Percentiles rank a stretch among this genome's conserved stretches.
Conservation (phyloP, 2,888 invertebrate species). For the Anarsia innoxiella region DNA sequence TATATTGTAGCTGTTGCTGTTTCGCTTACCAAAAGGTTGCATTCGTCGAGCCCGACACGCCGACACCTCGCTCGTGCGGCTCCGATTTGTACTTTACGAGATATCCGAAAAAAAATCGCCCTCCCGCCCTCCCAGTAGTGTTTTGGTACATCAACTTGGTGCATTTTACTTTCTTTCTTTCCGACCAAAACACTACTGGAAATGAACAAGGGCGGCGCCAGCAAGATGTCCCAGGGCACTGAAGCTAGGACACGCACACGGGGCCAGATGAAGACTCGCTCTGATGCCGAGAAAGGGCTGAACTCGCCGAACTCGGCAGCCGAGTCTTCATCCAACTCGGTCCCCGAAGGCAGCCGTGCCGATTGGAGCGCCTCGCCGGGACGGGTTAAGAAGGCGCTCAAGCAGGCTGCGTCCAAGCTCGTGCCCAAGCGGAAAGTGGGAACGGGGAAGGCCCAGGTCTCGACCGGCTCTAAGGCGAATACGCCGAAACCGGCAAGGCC, state of each 20-base stretch:
- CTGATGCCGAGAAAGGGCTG: neutral
- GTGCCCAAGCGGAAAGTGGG: too few species aligned
- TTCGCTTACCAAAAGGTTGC: neutral
- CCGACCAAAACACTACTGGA: too few species aligned
- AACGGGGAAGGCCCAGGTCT: too few species aligned
- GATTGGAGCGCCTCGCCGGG: too few species aligned
- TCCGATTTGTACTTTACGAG: too few species aligned
- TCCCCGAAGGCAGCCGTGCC: too few species aligned
- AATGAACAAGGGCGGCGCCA: neutral
- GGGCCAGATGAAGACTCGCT: neutral
- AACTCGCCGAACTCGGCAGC: neutral
- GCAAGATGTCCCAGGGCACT: neutral
- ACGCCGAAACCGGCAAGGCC: neutral
- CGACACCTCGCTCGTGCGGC: neutral
- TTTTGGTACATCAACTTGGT: neutral
- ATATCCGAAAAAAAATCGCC: neutral
- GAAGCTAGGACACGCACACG: neutral
- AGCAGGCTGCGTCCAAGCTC: too few species aligned
- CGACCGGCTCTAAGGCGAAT: neutral
- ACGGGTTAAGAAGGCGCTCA: too few species aligned
- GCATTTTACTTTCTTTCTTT: neutral
- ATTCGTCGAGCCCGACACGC: neutral
- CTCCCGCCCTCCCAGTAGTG: neutral
- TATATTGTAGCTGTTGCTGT: neutral
- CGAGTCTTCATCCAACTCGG: neutral